A percentile compares a stretch with the other conserved stretches of the same genome.
Conservation (phyloP, 1,140 invertebrate species). For the Asobara japonica region DNA sequence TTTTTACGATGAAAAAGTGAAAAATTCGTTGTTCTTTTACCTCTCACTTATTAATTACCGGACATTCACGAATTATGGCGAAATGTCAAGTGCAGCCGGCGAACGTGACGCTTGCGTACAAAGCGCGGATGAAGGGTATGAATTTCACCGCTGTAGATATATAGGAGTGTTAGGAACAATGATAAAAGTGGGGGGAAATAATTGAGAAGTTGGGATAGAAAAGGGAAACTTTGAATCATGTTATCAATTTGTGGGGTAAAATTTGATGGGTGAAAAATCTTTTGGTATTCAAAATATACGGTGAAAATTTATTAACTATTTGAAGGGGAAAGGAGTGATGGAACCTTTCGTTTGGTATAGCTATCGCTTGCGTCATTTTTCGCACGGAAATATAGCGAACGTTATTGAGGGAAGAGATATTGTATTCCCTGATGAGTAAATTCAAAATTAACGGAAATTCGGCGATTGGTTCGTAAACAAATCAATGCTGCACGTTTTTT, state of each 20-base stretch:
- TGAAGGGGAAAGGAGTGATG: no score
- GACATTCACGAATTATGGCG: slow-evolving; percentile 9
- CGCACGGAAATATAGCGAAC: no score
- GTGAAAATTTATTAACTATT: no score
- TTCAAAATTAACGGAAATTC: no score
- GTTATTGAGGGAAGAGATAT: no score
- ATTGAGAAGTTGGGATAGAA: neutral
- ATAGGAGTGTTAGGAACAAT: neutral
- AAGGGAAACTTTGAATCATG: neutral
- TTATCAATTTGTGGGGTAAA: neutral
- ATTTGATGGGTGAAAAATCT: neutral
- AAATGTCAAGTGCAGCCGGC: neutral
- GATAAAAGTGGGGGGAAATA: neutral
- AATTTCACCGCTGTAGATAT: neutral
- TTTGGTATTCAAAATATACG: neutral
- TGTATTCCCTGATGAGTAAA: no score
- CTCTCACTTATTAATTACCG: slow-evolving; percentile 19
- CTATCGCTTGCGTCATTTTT: no score
- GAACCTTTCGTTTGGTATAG: no score
- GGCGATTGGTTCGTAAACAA: no score
- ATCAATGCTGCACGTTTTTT: no score
- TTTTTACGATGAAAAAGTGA: neutral
- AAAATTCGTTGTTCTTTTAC: neutral
- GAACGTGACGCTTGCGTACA: neutral
- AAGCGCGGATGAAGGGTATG: neutral